A percentile compares a stretch with the other conserved stretches of the same genome.
phyloP scores from a whole-genome alignment of 1,140 invertebrate genomes.

The Trachelipus rathkii region DNA sequence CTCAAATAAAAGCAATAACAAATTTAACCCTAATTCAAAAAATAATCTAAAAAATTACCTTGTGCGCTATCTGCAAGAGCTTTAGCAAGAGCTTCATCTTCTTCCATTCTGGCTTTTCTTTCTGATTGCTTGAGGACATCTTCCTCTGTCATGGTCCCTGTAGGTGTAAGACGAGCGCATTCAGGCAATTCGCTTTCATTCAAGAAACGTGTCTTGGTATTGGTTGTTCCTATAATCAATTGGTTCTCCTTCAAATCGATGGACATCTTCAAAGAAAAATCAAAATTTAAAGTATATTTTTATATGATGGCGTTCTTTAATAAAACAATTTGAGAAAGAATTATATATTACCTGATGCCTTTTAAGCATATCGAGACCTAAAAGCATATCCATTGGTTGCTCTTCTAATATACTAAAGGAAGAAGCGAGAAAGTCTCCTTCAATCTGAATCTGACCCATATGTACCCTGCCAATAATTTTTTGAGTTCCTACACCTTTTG shows the following conservation, averaged over 20 bases:
- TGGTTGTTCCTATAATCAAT: conserved; percentile 56
- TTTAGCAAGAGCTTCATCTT: conserved; percentile 62
- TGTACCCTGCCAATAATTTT: conserved; percentile 93
- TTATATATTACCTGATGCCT: conserved; percentile 72
- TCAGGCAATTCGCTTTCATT: conserved; percentile 54
- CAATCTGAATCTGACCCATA: conserved; percentile 91
- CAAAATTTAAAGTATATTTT: background rate
- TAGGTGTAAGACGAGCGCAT: conserved; percentile 40
- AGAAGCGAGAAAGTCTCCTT: conserved; percentile 85
- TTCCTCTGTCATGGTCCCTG: conserved; percentile 10
- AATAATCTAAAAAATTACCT: conserved; percentile 36
- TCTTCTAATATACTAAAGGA: conserved; percentile 97
- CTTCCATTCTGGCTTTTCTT: conserved; percentile 50
- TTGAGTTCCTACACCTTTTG: conserved; percentile 91
- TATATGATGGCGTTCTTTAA: background rate
- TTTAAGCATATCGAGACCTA: conserved; percentile 95
- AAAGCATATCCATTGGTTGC: conserved; percentile 96
- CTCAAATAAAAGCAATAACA: too few relatives aligned
- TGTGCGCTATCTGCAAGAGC: conserved; percentile 59
- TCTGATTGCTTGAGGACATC: conserved; percentile 14
- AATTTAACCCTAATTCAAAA: too few relatives aligned
- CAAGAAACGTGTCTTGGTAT: conserved; percentile 55
- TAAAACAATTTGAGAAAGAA: background rate
- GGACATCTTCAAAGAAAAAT: conserved; percentile 49
- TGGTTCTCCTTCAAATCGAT: conserved; percentile 56